phyloP scores from a whole-genome alignment of 2,888 invertebrate genomes.

The Melanargia galathea region DNA sequence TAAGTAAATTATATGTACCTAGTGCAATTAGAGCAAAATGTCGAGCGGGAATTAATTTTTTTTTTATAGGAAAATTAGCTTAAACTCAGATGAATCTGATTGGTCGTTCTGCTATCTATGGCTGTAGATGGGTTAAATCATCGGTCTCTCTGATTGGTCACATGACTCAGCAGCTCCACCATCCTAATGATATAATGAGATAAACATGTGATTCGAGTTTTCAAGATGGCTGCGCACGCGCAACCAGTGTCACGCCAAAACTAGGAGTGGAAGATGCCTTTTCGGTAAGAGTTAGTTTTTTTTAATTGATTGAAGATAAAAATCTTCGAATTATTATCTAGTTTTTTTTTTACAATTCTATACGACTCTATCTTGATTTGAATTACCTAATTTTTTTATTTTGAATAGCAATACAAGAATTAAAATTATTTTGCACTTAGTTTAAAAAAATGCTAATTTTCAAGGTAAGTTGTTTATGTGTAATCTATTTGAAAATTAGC shows the following conservation, averaged over 20 bases:
- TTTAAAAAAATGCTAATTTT: too few relatives aligned
- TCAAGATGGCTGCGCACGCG: conserved; percentile 76
- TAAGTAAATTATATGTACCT: background rate
- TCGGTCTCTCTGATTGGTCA: conserved; percentile 70
- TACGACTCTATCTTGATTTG: too few relatives aligned
- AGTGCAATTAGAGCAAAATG: conserved; percentile 38
- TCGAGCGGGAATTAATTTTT: conserved; percentile 27
- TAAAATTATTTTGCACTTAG: too few relatives aligned
- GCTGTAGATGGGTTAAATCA: conserved; percentile 50
- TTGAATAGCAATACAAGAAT: too few relatives aligned
- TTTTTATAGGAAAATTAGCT: conserved; percentile 40
- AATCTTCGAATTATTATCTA: too few relatives aligned
- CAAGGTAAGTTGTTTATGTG: too few relatives aligned
- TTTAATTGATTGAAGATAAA: conserved; percentile 20
- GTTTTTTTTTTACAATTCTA: too few relatives aligned
- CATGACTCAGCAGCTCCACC: conserved; percentile 60
- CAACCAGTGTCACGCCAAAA: conserved; percentile 59
- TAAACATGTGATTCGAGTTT: conserved; percentile 78
- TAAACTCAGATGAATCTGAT: conserved; percentile 45
- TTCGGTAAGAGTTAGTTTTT: conserved; percentile 55
- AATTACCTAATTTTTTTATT: too few relatives aligned
- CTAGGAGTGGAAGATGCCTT: conserved; percentile 47
- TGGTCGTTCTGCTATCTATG: conserved; percentile 48
- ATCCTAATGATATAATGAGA: conserved; percentile 56
- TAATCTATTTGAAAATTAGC: too few relatives aligned